Evolutionary conservation across 92 coral and sea anemone species (phyloP), one percentile per base, ranked within the genome.

Genomic region (Porites cylindrica): DNA sequence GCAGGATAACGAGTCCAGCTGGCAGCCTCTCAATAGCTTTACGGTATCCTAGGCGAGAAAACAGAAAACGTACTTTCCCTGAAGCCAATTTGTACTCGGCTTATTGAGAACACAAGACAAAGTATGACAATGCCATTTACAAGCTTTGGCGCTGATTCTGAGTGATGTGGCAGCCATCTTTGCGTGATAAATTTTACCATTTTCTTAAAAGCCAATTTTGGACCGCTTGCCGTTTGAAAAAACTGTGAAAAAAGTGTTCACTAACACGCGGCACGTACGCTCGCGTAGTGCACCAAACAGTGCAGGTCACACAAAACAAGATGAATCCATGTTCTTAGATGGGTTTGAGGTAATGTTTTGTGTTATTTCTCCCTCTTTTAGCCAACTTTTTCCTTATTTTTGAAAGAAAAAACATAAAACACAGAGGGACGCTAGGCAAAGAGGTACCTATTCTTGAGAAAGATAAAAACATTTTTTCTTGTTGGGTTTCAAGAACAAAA

Each of bases 401-500:
- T 38, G 47, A 2, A 38, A n/a, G 20, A 3, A 18, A 58, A 2
- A 24, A 20, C 19, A 10, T 8, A 56, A 29, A 21, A 1, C 20
- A 65, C 43, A 29, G 14, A 26, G 47, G 47, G 47, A 38, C 6
- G 47, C 47, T 38, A 38, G 47, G 18, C 61, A 82, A n/a, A n/a
- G 17, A 11, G 16, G 8, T 16, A 17, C 3, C 73, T 14, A 72
- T n/a, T 24, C 38, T 47, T 60, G 20, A 18, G 1, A 65, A 23
- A 63, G 21, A 73, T 53, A 74, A 73, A 83, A 83, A 75, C 72
- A 50, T 63, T 65, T 52, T 78, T 64, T 66, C 59, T 53, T 80
- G 60, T 18, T 68, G 13, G 24, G 66, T 21, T 38, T 7, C 56
- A 53, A 58, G 29, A 56, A 54, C 23, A 26, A 69, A 23, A 54